phyloP scores from a whole-genome alignment of 2,797 vertebrate species.

The Sebastiscus albofasciatus region DNA sequence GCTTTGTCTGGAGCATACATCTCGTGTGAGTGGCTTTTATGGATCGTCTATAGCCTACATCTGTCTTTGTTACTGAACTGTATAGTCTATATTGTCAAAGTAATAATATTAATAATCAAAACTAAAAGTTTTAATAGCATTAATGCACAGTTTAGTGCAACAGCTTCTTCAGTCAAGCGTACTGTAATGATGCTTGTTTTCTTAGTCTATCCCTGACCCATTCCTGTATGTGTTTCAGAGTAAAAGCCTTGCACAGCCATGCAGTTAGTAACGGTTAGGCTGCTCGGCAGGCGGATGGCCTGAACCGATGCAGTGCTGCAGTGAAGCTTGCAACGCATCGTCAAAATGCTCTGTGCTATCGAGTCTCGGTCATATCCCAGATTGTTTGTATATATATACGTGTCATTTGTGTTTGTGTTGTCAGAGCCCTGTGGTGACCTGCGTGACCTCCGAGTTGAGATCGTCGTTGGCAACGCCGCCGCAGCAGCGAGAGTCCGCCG shows the following conservation, averaged over 20 bases:
- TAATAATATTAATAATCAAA: not conserved
- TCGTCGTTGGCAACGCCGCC: conserved; percentile 81
- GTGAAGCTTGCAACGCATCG: not conserved
- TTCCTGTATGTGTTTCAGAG: not conserved
- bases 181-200: not conserved
- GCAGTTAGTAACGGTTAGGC: conserved; percentile 8
- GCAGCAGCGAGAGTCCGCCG: conserved; percentile 81
- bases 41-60: not conserved
- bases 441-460: conserved; percentile 87
- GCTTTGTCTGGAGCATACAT: not conserved
- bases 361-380: not conserved
- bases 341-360: conserved; percentile 3
- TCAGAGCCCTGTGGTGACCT: conserved; percentile 85
- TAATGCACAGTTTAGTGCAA: conserved; percentile 11
- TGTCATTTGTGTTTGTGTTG: conserved; percentile 9
- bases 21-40: conserved; percentile 12
- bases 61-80: not conserved
- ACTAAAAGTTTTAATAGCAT: not conserved
- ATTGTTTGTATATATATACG: not conserved
- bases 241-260: conserved; percentile 27
- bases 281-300: not conserved
- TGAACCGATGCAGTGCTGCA: not conserved
- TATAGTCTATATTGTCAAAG: not conserved
- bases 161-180: not conserved
- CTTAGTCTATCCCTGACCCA: not conserved